These are phyloP conservation scores for Lycophotia porphyrea DNA, from an alignment of 2,888 invertebrate species.

Conservation along the genomic window DNA sequence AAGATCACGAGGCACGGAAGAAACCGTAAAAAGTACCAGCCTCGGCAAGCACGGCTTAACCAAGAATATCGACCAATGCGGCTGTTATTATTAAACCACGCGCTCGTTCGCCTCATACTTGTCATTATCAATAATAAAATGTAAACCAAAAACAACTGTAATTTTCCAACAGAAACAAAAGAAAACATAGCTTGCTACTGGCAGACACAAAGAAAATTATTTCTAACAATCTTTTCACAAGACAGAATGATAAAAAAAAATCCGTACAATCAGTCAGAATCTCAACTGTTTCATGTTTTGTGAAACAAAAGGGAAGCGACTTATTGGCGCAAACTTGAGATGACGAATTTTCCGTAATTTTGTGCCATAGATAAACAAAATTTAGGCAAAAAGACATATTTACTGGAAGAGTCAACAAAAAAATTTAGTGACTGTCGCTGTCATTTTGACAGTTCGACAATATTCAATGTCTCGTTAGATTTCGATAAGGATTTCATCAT, in stretches of 20 bases:
- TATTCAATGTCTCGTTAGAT: background rate
- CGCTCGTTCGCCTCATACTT: too few relatives aligned
- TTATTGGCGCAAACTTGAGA: conserved; percentile 49
- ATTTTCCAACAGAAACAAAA: conserved; percentile 5
- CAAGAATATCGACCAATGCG: too few relatives aligned
- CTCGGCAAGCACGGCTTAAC: too few relatives aligned
- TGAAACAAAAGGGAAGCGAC: conserved; percentile 38
- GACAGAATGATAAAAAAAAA: conserved; percentile 44
- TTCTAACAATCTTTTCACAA: conserved; percentile 26
- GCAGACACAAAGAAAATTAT: conserved; percentile 41
- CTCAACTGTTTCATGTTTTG: conserved; percentile 46
- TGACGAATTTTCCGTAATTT: conserved; percentile 55
- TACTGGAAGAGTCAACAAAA: background rate
- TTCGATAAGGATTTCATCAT: background rate
- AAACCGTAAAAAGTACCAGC: too few relatives aligned
- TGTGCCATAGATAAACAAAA: conserved; percentile 27
- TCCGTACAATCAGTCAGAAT: conserved; percentile 49
- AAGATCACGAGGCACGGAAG: too few relatives aligned
- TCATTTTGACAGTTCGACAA: conserved; percentile 8
- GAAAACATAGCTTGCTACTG: conserved; percentile 34
- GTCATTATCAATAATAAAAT: conserved; percentile 3
- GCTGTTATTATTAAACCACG: too few relatives aligned
- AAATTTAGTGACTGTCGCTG: background rate
- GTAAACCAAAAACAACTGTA: background rate
- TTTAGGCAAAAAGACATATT: conserved; percentile 18